Base-by-base conservation (phyloP, 2,888 invertebrate genomes). In the Apodemia hepburni region DNA sequence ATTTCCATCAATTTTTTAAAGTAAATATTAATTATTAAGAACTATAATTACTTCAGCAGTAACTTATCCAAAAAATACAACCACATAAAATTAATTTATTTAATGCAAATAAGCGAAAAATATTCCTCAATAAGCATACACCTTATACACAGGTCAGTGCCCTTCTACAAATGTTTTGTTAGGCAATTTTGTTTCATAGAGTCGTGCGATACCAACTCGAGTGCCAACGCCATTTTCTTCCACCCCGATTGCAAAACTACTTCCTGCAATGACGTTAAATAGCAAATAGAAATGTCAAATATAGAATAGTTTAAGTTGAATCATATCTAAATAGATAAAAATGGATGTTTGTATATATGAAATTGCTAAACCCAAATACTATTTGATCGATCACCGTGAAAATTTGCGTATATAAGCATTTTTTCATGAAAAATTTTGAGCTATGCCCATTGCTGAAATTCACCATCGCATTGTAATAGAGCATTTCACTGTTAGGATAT, bases 231-330 rank as follows among this genome's bases (percentile, higher is more conserved):
- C 54, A 57, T 57, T 57, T 57, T 57, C 54, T 57, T 57, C 29
- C 54, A 29, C 54, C 54, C 54, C 27, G 54, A 57, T 57, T 57
- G 54, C 54, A 57, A 27, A 57, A 57, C n/a, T 12, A 57, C 54
- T 57, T 57, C 54, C 54, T 57, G 27, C 54, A 57, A n/a, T 57
- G 54, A 57, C 29, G 29, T 57, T 57, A 57, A 57, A 54, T 57
- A 57, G 27, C 29, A 29, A 27, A 29, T 15, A 12, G 15, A 57
- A 57, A 57, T 27, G 54, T 57, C 27, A 57, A n/a, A 47, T 47
- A 17, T 47, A 47, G n/a, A 47, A 47, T 47, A 17, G 8, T 17
- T 47, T 47, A 17, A 17, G 45, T 47, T 17, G 15, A 8, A 1
- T 17, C n/a, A 47, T 4, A 38, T 15, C 15, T 33, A 33, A 33